Evolutionary conservation across 2,888 invertebrate species (phyloP), one percentile per base, ranked within the genome.

Genomic region (Polyommatus icarus): DNA sequence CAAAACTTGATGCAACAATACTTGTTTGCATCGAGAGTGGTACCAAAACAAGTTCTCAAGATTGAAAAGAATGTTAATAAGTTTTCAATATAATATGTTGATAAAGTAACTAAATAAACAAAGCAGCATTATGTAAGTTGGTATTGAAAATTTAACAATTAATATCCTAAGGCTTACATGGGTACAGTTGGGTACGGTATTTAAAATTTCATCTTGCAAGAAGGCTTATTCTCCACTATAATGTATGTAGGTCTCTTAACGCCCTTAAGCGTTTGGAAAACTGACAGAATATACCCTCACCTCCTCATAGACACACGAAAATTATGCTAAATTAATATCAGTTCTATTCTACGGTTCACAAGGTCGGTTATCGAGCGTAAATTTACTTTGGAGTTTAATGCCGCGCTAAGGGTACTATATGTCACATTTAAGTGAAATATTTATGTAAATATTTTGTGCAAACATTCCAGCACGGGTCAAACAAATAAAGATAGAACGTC

Each of bases 191-290:
- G 80, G 82, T 82, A 83, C 81, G 84, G 85, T 88, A 87, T 88
- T 90, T 86, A 89, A 90, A 90, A 86, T 90, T 88, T 90, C 87
- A 87, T 81, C 85, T 84, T 83, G 82, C 84, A 81, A 87, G 85
- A 85, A 84, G 85, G 87, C 86, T 88, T 86, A 85, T 85, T 84
- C 84, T 82, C 81, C 87, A 87, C 87, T 89, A 88, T 88, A 87
- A 89, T 87, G 86, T 89, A 87, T 87, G 86, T 85, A 83, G 85
- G 86, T 85, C 87, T 85, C 87, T 84, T 73, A 78, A 73, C 76
- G 79, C 79, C 80, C 78, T 79, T 78, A 78, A 78, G 61, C 79
- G 77, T 77, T 78, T 76, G 78, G 80, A 79, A 78, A 77, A 76
- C 79, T 79, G 78, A 77, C 78, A 79, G 75, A 79, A 76, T 80